A percentile compares a stretch with the other conserved stretches of the same genome.
Conservation (phyloP, 2,113 vertebrate species). For the Otolemur garnettii region DNA sequence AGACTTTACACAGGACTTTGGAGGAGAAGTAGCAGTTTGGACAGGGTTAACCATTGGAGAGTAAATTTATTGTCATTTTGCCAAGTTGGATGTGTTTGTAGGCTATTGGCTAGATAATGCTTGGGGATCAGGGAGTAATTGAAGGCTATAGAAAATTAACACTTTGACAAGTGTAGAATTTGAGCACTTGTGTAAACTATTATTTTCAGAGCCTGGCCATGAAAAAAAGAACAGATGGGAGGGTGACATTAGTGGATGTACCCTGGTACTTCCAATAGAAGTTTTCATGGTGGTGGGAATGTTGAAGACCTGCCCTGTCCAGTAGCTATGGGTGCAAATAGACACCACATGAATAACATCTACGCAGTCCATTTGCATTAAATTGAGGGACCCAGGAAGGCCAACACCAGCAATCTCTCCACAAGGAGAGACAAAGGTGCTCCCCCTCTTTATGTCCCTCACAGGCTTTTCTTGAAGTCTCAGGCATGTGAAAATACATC, state of each 20-base stretch:
- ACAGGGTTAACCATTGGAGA: not conserved
- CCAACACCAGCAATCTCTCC: no score
- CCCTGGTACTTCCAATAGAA: not conserved
- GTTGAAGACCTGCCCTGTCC: not conserved
- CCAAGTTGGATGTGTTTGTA: not conserved
- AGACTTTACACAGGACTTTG: not conserved
- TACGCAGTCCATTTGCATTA: no score
- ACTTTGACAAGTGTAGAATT: not conserved
- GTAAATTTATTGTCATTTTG: not conserved
- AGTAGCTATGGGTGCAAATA: no score
- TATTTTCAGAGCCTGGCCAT: not conserved
- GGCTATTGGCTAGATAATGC: not conserved
- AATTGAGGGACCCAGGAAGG: no score
- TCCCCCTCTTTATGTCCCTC: no score
- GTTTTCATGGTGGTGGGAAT: not conserved
- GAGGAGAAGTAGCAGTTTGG: not conserved
- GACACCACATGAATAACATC: no score
- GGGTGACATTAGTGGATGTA: not conserved
- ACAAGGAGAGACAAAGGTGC: no score
- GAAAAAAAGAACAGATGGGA: not conserved
- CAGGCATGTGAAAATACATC: no score
- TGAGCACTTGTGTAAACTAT: not conserved
- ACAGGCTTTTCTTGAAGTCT: no score
- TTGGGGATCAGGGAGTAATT: not conserved
- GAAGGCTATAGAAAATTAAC: not conserved